Evolutionary conservation across 1,140 invertebrate genomes (phyloP).

Genomic region (Homarus americanus): DNA sequence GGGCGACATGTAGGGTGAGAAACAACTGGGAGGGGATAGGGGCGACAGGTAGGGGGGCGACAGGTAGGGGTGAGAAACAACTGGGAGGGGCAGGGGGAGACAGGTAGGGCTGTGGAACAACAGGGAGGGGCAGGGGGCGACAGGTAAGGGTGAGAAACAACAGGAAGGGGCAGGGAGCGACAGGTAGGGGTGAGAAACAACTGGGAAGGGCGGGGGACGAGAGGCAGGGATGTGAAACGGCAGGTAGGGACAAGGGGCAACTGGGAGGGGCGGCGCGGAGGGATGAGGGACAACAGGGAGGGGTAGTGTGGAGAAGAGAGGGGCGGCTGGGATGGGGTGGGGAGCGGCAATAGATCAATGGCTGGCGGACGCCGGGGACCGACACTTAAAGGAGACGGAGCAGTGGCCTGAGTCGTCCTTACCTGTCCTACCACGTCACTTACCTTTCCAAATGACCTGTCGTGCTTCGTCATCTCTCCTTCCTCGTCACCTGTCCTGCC

Average conservation of each 20-base stretch:
- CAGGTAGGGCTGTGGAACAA: background rate
- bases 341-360: slow-evolving; percentile 41
- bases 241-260: background rate
- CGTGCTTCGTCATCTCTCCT: no score
- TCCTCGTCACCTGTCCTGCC: no score
- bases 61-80: no score
- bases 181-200: no score
- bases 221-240: no score
- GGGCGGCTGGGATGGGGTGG: background rate
- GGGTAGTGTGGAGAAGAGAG: background rate
- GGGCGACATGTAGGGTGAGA: background rate
- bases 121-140: background rate
- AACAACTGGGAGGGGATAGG: background rate
- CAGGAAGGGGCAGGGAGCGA: no score
- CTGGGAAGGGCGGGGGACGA: no score
- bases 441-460: no score
- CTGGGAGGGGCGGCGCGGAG: background rate
- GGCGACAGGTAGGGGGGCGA: background rate
- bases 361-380: slow-evolving; percentile 38
- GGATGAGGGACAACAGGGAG: background rate
- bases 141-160: background rate
- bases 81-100: no score
- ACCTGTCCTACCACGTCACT: background rate
- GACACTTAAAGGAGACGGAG: slow-evolving; percentile 48
- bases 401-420: slow-evolving; percentile 26